Evolutionary conservation across 1,140 invertebrate genomes (phyloP).

Genomic region (Euglossa dilemma): DNA sequence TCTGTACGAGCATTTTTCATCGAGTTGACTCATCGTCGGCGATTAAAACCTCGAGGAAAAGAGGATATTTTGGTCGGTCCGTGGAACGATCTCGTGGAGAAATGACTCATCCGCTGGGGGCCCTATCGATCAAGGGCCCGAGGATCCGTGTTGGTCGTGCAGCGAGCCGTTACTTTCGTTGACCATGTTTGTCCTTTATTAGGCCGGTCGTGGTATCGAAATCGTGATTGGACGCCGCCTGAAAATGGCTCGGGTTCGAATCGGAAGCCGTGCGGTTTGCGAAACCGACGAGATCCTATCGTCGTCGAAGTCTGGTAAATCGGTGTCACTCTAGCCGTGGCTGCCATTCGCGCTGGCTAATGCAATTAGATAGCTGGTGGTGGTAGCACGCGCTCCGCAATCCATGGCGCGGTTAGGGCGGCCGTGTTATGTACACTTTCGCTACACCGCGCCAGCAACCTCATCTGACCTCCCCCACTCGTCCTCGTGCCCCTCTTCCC

Average conservation of each 20-base stretch:
- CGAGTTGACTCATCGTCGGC: too few species aligned
- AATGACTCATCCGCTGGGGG: background rate
- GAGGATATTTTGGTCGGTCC: too few species aligned
- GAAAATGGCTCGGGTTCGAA: slow-evolving; percentile 24
- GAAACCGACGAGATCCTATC: slow-evolving; percentile 62
- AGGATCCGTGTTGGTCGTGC: background rate
- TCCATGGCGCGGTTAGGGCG: slow-evolving; percentile 69
- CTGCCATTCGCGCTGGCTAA: slow-evolving; percentile 71
- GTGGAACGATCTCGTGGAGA: too few species aligned
- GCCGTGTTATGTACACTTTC: slow-evolving; percentile 73
- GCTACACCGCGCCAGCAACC: slow-evolving; percentile 68
- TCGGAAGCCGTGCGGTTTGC: slow-evolving; percentile 38
- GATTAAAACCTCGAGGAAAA: too few species aligned
- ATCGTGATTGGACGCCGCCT: slow-evolving; percentile 40
- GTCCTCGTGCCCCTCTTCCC: slow-evolving; percentile 47
- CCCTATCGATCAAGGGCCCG: too few species aligned
- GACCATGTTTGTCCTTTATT: slow-evolving; percentile 6
- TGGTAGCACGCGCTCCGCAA: slow-evolving; percentile 72
- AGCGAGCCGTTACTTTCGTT: background rate
- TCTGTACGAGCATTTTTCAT: too few species aligned
- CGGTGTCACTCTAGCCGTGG: slow-evolving; percentile 68
- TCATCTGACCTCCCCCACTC: slow-evolving; percentile 69
- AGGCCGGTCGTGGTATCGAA: slow-evolving; percentile 12
- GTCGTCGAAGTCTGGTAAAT: slow-evolving; percentile 64
- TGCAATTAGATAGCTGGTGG: slow-evolving; percentile 72